A percentile compares a stretch with the other conserved stretches of the same genome.
Evolutionary conservation across 1,140 invertebrate species (phyloP).

Genomic region (Tetramorium simillimum): DNA sequence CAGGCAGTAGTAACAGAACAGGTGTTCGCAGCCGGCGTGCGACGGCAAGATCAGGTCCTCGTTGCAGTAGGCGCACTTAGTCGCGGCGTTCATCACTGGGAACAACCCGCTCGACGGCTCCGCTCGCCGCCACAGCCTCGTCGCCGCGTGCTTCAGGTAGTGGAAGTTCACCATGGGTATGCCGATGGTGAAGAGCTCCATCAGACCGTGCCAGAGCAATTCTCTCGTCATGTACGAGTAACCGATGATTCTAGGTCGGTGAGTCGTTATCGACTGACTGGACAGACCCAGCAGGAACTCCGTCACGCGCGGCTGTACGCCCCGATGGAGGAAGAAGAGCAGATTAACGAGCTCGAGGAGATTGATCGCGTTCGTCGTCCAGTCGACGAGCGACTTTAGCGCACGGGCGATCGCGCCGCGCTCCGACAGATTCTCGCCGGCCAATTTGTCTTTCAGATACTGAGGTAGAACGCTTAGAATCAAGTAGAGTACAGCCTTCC

Average conservation of each 20-base stretch:
- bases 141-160: constrained; percentile 75
- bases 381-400: constrained; percentile 62
- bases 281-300: constrained; percentile 79
- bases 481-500: constrained; percentile 79
- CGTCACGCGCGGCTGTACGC: constrained; percentile 78
- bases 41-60: constrained; percentile 80
- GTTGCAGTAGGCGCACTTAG: constrained; percentile 79
- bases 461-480: constrained; percentile 76
- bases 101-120: not conserved
- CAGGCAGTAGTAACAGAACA: constrained; percentile 84
- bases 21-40: constrained; percentile 81
- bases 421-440: constrained; percentile 47
- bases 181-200: constrained; percentile 80
- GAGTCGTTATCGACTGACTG: constrained; percentile 72
- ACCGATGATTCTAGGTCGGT: constrained; percentile 80
- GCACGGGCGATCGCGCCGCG: not conserved
- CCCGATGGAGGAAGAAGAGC: constrained; percentile 80
- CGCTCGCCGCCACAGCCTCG: constrained; percentile 66
- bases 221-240: constrained; percentile 85
- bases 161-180: constrained; percentile 82
- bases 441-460: constrained; percentile 77
- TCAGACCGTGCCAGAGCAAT: constrained; percentile 83
- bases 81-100: constrained; percentile 72
- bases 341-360: constrained; percentile 80
- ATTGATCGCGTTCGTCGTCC: constrained; percentile 53